Evolutionary conservation across 1,140 invertebrate species (phyloP), one percentile per base, ranked within the genome.

Genomic region (Formica exsecta): DNA sequence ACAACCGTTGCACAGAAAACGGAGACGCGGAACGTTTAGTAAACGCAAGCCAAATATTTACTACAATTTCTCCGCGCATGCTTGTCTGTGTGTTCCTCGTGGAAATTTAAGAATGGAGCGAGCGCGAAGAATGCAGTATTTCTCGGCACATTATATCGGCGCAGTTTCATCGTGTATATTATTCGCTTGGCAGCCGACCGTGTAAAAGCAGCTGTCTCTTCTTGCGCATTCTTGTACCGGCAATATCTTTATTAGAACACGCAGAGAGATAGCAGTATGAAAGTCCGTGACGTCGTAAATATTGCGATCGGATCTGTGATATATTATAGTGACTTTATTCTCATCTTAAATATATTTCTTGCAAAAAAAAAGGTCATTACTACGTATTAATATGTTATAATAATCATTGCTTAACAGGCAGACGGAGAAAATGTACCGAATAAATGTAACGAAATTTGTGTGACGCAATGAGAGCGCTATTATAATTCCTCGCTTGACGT

Each of bases 41-140:
- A 76, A 85, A 85, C 44, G 59, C 36, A 76, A 77, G 59, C 61
- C 62, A 85, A 85, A 85, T 85, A 85, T 85, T 85, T 85, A 65
- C 44, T 76, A 76, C 41, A 65, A 76, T 85, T 76, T 65, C 36
- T n/a, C 13, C 32, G 59, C 3, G 4, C 25, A 1, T 48, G 59
- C 48, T 85, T 85, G 68, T 38, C 68, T 73, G 61, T 38, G 66
- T 73, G 68, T 81, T 83, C 61, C 66, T 57, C 36, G 51, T 68
- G 66, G 66, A 48, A 68, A 83, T 66, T 61, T 61, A 73, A 44
- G 38, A 83, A 73, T 36, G 25, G 68, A 25, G 25, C 38, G 66
- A 54, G 66, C 6, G 54, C 25, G 38, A n/a, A n/a, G 19, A 81
- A 61, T 54, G 79, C 13, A 61, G 79, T 83, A 83, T 61, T 73